Evolutionary conservation across 2,888 invertebrate species (phyloP).

Genomic region (Agrotis clavis): DNA sequence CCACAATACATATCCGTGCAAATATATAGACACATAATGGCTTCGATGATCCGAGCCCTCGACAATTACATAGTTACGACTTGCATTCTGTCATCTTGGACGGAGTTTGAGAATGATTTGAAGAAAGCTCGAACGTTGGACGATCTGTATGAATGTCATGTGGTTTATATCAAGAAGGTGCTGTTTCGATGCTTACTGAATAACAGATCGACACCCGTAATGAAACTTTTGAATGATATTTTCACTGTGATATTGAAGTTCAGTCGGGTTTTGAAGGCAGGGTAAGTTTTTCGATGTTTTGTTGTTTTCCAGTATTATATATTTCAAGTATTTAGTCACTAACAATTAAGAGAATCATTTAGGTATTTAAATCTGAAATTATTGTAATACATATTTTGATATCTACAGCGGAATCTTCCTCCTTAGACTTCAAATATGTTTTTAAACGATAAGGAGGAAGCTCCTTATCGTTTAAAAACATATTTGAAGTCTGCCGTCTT

Average conservation of each 20-base stretch:
- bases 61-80: constrained; percentile 95
- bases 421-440: no score
- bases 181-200: constrained; percentile 94
- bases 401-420: background rate
- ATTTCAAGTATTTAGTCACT: background rate
- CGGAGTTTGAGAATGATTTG: constrained; percentile 93
- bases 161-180: constrained; percentile 94
- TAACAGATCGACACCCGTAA: constrained; percentile 93
- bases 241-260: constrained; percentile 94
- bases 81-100: constrained; percentile 94
- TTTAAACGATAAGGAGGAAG: no score
- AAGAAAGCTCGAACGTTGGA: constrained; percentile 93
- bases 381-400: background rate
- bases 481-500: no score
- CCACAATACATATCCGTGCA: constrained; percentile 94
- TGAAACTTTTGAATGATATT: constrained; percentile 93
- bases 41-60: constrained; percentile 94
- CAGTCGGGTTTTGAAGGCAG: constrained; percentile 91
- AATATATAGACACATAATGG: constrained; percentile 94
- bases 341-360: no score
- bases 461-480: background rate
- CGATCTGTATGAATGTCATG: constrained; percentile 94
- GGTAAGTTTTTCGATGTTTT: constrained; percentile 77
- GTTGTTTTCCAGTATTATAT: background rate
- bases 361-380: background rate